These are phyloP conservation scores for Lates calcarifer DNA, from an alignment of 2,113 vertebrate genomes.

Conservation along the genomic window DNA sequence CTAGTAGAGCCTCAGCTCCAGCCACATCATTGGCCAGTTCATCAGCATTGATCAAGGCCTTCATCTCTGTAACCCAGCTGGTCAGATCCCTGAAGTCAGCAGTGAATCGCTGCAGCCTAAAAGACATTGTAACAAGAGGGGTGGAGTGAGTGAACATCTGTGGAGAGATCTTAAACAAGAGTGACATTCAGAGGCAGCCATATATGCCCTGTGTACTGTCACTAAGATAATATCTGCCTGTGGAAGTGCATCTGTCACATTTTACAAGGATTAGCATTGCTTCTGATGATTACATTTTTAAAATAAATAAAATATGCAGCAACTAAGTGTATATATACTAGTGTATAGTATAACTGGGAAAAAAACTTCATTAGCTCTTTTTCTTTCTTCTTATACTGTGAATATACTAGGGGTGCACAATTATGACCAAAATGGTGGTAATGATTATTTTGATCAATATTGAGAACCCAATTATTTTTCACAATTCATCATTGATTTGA, in stretches of 20 bases:
- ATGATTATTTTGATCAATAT: too few relatives aligned
- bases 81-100: conserved; percentile 98
- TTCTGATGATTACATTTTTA: too few relatives aligned
- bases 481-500: too few relatives aligned
- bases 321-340: too few relatives aligned
- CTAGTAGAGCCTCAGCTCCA: conserved; percentile 95
- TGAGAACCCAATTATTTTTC: too few relatives aligned
- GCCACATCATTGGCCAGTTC: conserved; percentile 98
- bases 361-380: too few relatives aligned
- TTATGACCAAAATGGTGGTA: too few relatives aligned
- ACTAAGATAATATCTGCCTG: not conserved
- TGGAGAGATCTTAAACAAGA: not conserved
- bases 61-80: conserved; percentile 99
- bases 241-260: not conserved
- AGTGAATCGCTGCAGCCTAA: conserved; percentile 95
- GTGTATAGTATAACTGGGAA: too few relatives aligned
- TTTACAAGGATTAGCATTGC: not conserved
- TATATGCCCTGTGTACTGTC: not conserved
- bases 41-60: conserved; percentile 97
- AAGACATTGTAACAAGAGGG: conserved; percentile 1
- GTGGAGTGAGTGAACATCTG: not conserved
- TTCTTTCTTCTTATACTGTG: too few relatives aligned
- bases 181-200: not conserved
- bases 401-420: too few relatives aligned
- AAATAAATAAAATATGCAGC: too few relatives aligned